These are phyloP conservation scores for Philhelius pedissequus DNA, from an alignment of 2,888 invertebrate genomes.

Conservation along the genomic window DNA sequence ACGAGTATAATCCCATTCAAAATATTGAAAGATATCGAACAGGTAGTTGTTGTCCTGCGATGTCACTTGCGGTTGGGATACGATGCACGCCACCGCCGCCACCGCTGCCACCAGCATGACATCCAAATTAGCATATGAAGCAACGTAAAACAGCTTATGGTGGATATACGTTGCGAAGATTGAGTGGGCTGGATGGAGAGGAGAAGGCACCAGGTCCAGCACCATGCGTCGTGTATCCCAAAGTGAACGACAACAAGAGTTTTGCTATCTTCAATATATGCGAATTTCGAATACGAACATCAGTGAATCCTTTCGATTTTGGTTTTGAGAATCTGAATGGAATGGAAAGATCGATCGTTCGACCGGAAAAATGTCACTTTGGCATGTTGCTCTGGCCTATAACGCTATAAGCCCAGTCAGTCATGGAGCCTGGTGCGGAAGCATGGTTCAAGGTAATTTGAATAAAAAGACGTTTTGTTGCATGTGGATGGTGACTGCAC, in stretches of 20 bases:
- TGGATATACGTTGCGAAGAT: background rate
- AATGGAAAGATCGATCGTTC: slow-evolving; percentile 55
- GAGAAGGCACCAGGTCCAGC: too few species aligned
- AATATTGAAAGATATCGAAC: slow-evolving; percentile 66
- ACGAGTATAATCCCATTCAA: slow-evolving; percentile 61
- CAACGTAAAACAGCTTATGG: slow-evolving; percentile 7
- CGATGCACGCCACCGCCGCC: slow-evolving; percentile 52
- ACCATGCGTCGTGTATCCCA: slow-evolving; percentile 1
- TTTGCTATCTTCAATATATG: slow-evolving; percentile 23
- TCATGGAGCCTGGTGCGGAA: slow-evolving; percentile 5
- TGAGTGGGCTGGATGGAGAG: background rate
- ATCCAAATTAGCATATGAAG: slow-evolving; percentile 64
- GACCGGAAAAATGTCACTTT: slow-evolving; percentile 36
- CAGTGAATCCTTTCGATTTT: slow-evolving; percentile 56
- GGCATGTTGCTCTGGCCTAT: background rate
- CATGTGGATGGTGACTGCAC: background rate
- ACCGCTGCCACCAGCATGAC: slow-evolving; percentile 51
- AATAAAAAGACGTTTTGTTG: slow-evolving; percentile 45
- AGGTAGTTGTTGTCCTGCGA: slow-evolving; percentile 54
- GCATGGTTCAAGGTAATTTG: slow-evolving; percentile 46
- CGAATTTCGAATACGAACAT: background rate
- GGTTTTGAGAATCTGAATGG: slow-evolving; percentile 47
- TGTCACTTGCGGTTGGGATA: slow-evolving; percentile 65
- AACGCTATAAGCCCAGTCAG: too few species aligned
- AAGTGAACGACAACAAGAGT: slow-evolving; percentile 32